Percentiles rank a stretch among this genome's conserved stretches.
Conservation (phyloP, 64 coral and sea anemone genomes). For the Montipora sp. region DNA sequence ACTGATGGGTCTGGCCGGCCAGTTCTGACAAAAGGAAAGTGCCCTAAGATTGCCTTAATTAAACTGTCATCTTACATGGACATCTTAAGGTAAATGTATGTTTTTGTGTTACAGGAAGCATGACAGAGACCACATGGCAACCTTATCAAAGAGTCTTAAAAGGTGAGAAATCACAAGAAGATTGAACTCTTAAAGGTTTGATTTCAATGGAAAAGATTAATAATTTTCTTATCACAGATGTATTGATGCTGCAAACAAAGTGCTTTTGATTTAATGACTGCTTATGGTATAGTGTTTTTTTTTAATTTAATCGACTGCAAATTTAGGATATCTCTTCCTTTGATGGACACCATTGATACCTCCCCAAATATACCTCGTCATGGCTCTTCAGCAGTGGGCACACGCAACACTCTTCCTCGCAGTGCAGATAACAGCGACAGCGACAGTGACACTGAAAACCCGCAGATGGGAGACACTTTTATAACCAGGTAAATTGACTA, state of each 20-base stretch:
- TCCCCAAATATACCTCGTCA: slow-evolving; percentile 14
- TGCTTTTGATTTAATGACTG: background rate
- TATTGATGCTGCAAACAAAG: background rate
- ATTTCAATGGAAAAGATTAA: background rate
- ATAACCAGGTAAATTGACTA: slow-evolving; percentile 47
- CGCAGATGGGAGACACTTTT: slow-evolving; percentile 56
- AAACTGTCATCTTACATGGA: too few relatives aligned
- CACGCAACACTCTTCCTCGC: background rate
- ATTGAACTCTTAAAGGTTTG: background rate
- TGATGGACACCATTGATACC: slow-evolving; percentile 52
- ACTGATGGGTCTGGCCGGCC: too few relatives aligned
- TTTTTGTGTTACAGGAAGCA: slow-evolving; percentile 59
- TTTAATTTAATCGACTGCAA: background rate
- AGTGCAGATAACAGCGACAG: slow-evolving; percentile 52
- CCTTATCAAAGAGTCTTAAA: slow-evolving; percentile 83
- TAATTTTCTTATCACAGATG: too few relatives aligned
- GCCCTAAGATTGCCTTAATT: too few relatives aligned
- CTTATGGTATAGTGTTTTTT: background rate
- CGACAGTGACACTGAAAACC: slow-evolving; percentile 50
- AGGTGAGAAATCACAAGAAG: slow-evolving; percentile 27
- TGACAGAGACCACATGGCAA: slow-evolving; percentile 80
- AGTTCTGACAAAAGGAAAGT: too few relatives aligned
- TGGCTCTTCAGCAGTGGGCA: background rate
- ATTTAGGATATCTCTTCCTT: slow-evolving; percentile 62
- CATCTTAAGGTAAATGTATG: background rate